Conservation (phyloP, 2,888 invertebrate genomes). For the Amitus sp. region DNA sequence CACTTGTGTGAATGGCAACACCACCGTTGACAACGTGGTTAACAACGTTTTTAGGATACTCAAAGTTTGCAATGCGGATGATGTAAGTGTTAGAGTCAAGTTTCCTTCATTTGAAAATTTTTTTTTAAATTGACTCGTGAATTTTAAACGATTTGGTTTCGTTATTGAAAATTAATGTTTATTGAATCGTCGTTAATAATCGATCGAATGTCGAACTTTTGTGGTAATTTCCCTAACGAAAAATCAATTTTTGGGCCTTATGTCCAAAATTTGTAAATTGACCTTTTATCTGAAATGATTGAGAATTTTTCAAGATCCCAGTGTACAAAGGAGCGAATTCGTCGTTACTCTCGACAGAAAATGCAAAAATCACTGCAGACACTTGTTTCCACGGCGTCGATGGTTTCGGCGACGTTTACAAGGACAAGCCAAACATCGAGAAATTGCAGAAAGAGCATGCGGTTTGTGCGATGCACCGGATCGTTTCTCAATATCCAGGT, state of each 20-base stretch:
- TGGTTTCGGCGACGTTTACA: slow-evolving; percentile 76
- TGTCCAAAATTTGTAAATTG: too few relatives aligned
- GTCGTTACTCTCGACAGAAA: slow-evolving; percentile 62
- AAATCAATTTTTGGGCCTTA: too few relatives aligned
- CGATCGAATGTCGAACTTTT: too few relatives aligned
- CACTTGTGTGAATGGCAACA: slow-evolving; percentile 82
- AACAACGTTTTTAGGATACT: slow-evolving; percentile 77
- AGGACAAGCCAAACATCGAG: slow-evolving; percentile 64
- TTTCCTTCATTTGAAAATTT: background rate
- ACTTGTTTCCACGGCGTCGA: slow-evolving; percentile 73
- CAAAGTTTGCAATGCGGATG: slow-evolving; percentile 69
- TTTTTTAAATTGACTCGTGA: too few relatives aligned
- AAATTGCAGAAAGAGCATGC: slow-evolving; percentile 70
- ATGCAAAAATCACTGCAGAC: slow-evolving; percentile 55
- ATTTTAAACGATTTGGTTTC: too few relatives aligned
- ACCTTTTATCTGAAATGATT: too few relatives aligned
- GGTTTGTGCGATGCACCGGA: slow-evolving; percentile 70
- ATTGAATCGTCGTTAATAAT: too few relatives aligned
- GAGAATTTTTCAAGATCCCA: slow-evolving; percentile 70
- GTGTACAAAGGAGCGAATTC: slow-evolving; percentile 74
- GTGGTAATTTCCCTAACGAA: too few relatives aligned
- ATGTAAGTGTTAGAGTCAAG: slow-evolving; percentile 70
- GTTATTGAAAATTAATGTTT: too few relatives aligned
- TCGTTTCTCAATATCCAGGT: slow-evolving; percentile 71
- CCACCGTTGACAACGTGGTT: slow-evolving; percentile 74